Percentiles rank a stretch among this genome's conserved stretches.
Conservation (phyloP, 2,888 invertebrate genomes). For the Drosophila pseudotakahashii region DNA sequence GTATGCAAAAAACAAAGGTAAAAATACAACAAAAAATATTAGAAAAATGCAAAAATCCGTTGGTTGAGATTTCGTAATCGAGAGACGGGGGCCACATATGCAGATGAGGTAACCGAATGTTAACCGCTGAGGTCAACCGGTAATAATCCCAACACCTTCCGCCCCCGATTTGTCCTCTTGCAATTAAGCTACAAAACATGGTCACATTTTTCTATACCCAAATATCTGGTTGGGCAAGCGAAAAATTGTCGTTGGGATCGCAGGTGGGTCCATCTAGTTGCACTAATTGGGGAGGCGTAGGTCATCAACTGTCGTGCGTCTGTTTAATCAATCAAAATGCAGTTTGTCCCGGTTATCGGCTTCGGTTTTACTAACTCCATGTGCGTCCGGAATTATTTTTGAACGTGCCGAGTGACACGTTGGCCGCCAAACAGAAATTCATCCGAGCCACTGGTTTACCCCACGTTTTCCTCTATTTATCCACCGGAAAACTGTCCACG, state of each 20-base stretch:
- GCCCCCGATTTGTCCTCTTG: conserved; percentile 30
- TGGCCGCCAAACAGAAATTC: conserved; percentile 32
- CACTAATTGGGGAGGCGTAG: conserved; percentile 52
- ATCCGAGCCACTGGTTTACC: conserved; percentile 19
- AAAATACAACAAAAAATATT: conserved; percentile 55
- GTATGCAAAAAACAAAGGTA: conserved; percentile 48
- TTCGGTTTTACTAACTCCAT: conserved; percentile 18
- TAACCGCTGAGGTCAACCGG: conserved; percentile 68
- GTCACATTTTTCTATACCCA: conserved; percentile 52
- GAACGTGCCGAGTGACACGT: conserved; percentile 54
- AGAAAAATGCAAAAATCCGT: conserved; percentile 30
- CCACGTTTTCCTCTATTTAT: neutral
- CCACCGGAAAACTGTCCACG: conserved; percentile 44
- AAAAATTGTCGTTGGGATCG: conserved; percentile 8
- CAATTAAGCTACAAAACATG: conserved; percentile 58
- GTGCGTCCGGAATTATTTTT: conserved; percentile 25
- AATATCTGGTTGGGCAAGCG: conserved; percentile 43
- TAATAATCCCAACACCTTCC: conserved; percentile 57
- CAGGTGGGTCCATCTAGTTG: conserved; percentile 28
- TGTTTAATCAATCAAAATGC: conserved; percentile 70
- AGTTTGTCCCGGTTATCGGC: conserved; percentile 42
- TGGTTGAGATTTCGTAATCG: conserved; percentile 68
- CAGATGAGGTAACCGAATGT: conserved; percentile 66
- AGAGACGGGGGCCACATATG: conserved; percentile 46
- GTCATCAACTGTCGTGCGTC: conserved; percentile 54